phyloP scores from a whole-genome alignment of 2,113 vertebrate species.

The Pao palembangensis region DNA sequence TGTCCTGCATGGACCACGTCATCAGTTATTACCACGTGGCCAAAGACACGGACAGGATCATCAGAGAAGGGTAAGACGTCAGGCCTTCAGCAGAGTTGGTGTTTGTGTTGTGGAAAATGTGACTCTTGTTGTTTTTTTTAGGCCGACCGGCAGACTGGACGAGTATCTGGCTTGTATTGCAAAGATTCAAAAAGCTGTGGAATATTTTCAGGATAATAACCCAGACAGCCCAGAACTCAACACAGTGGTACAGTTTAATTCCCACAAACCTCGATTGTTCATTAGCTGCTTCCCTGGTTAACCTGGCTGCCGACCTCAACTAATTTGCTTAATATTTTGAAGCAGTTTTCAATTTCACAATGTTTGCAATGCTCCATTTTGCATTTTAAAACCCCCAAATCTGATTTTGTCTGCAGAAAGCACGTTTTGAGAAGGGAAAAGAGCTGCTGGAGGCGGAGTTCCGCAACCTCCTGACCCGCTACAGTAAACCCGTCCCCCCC shows the following conservation, averaged over 20 bases:
- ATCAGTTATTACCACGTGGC: constrained; percentile 98
- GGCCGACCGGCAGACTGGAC: constrained; percentile 88
- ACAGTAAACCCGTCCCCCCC: constrained; percentile 91
- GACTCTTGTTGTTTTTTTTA: constrained; percentile 36
- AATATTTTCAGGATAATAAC: constrained; percentile 98
- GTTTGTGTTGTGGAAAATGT: not conserved
- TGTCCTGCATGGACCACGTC: constrained; percentile 93
- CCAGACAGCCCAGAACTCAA: constrained; percentile 96
- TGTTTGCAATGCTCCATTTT: not conserved
- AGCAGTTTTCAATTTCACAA: not conserved
- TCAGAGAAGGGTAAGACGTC: constrained; percentile 87
- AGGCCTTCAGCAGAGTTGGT: rapidly evolving
- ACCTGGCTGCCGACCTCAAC: not conserved
- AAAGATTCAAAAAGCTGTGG: constrained; percentile 96
- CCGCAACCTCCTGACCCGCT: constrained; percentile 86
- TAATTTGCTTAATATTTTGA: not conserved
- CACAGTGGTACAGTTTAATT: constrained; percentile 82
- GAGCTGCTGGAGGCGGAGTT: constrained; percentile 94
- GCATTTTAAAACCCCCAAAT: not conserved
- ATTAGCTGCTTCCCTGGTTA: too few species aligned
- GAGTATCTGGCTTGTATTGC: constrained; percentile 93
- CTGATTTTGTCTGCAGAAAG: constrained; percentile 75
- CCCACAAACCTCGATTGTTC: not conserved
- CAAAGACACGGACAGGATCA: constrained; percentile 92
- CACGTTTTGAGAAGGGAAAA: constrained; percentile 92